Conservation (phyloP, 2,888 invertebrate genomes). For the Latheticus oryzae region DNA sequence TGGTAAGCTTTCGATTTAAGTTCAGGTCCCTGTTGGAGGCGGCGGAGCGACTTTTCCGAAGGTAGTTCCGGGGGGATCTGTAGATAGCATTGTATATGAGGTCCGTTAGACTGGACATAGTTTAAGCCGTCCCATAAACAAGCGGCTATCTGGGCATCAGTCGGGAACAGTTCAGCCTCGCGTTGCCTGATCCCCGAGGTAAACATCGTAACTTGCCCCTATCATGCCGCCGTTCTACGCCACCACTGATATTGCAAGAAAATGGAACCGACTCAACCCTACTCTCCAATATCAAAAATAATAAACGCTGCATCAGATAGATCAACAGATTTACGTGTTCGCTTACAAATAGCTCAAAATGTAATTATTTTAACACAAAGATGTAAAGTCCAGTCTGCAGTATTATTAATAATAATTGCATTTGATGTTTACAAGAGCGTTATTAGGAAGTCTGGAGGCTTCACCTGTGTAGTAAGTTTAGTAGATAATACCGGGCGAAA, state of each 20-base stretch:
- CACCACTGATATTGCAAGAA: slow-evolving; percentile 42
- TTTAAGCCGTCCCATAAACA: slow-evolving; percentile 67
- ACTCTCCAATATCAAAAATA: slow-evolving; percentile 8
- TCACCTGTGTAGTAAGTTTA: slow-evolving; percentile 16
- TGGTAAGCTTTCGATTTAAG: slow-evolving; percentile 44
- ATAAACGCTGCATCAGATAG: too few relatives aligned
- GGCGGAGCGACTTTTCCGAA: slow-evolving; percentile 46
- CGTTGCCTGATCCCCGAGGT: slow-evolving; percentile 63
- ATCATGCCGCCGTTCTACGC: slow-evolving; percentile 57
- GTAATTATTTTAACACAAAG: too few relatives aligned
- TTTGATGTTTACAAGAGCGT: too few relatives aligned
- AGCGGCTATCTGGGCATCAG: slow-evolving; percentile 66
- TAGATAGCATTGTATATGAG: slow-evolving; percentile 67
- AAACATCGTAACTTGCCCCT: slow-evolving; percentile 65
- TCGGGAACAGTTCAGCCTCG: slow-evolving; percentile 63
- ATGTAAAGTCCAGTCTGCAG: too few relatives aligned
- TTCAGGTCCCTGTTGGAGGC: slow-evolving; percentile 38
- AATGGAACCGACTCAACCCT: slow-evolving; percentile 36
- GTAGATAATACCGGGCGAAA: slow-evolving; percentile 13
- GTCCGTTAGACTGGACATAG: slow-evolving; percentile 67
- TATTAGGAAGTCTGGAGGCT: slow-evolving; percentile 8
- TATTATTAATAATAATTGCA: too few relatives aligned
- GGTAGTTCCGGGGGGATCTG: slow-evolving; percentile 63
- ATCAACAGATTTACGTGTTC: too few relatives aligned
- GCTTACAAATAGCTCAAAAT: too few relatives aligned